These are phyloP conservation scores for Liodrosophila aerea DNA, from an alignment of 2,888 invertebrate species.

Conservation along the genomic window DNA sequence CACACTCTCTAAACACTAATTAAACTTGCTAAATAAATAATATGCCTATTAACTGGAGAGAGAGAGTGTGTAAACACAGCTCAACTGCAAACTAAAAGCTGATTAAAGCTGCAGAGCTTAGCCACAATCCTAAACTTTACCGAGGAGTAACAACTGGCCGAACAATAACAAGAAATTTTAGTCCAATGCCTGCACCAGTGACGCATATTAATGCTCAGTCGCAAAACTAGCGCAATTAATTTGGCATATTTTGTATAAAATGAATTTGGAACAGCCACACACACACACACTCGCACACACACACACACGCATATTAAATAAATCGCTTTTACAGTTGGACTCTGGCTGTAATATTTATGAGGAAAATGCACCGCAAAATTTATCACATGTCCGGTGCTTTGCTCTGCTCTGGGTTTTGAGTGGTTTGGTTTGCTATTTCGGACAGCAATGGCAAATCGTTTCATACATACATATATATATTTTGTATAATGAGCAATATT, in stretches of 20 bases:
- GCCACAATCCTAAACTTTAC: neutral
- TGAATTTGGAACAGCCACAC: slow-evolving; percentile 29
- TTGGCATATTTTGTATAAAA: slow-evolving; percentile 47
- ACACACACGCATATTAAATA: slow-evolving; percentile 45
- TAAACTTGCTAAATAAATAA: neutral
- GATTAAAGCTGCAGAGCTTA: slow-evolving; percentile 11
- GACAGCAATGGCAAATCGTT: slow-evolving; percentile 34
- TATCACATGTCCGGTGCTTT: slow-evolving; percentile 56
- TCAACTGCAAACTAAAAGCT: slow-evolving; percentile 4
- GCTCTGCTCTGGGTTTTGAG: slow-evolving; percentile 36
- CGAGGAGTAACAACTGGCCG: slow-evolving; percentile 12
- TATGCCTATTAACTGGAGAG: neutral
- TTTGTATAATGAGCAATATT: slow-evolving; percentile 56
- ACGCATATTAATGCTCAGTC: slow-evolving; percentile 48
- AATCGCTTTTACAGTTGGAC: slow-evolving; percentile 51
- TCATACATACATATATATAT: slow-evolving; percentile 1
- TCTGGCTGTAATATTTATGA: slow-evolving; percentile 57
- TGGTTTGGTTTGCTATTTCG: slow-evolving; percentile 4
- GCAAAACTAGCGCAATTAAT: slow-evolving; percentile 58
- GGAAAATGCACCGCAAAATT: slow-evolving; percentile 67
- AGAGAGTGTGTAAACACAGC: slow-evolving; percentile 2
- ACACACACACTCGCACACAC: slow-evolving; percentile 2
- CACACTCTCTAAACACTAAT: no score
- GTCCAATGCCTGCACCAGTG: slow-evolving; percentile 25
- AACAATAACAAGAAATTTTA: neutral